Evolutionary conservation across 2,888 invertebrate genomes (phyloP), one percentile per base, ranked within the genome.

Genomic region (Mylabris sibirica): DNA sequence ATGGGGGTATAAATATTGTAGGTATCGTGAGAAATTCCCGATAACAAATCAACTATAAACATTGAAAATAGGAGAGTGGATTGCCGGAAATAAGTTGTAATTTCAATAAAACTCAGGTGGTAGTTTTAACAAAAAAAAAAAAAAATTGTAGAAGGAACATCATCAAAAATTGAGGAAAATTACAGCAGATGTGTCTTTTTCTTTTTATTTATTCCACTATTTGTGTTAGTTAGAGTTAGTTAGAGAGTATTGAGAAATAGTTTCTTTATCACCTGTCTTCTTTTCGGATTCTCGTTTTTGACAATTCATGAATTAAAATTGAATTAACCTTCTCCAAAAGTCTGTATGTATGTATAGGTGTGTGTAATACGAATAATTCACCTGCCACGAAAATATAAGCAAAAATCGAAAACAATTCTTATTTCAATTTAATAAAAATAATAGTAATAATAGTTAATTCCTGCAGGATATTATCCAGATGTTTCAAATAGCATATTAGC

Each of bases 221-320:
- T 53, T 6, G 20, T 53, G 3, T 8, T 53, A 53, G 44, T 44
- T 38, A n/a, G 5, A 3, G 30, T 0, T 8, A 30, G 30, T 30
- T 30, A 30, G 30, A 30, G 30, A n/a, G 20, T 8, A 22, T 53
- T 11, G 20, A 11, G 11, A 11, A 22, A 53, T 53, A 53, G 49
- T 53, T 44, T 17, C 8, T 53, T 20, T 53, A 64, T 70, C 68
- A 67, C 70, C 68, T 68, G 70, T 68, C 66, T 49, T 20, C 30
- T 4, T 30, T 30, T 30, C 9, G 66, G 68, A 70, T 65, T 68
- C 63, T 66, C 30, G 30, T 70, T 70, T 70, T 70, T 70, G 70
- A 70, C 70, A 70, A 68, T 70, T 70, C 70, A 70, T 70, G 70
- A 70, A 70, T 68, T 68, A 70, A 70, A 70, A 70, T 70, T 70